Evolutionary conservation across 2,888 invertebrate species (phyloP).

Genomic region (Polydrusus cervinus): DNA sequence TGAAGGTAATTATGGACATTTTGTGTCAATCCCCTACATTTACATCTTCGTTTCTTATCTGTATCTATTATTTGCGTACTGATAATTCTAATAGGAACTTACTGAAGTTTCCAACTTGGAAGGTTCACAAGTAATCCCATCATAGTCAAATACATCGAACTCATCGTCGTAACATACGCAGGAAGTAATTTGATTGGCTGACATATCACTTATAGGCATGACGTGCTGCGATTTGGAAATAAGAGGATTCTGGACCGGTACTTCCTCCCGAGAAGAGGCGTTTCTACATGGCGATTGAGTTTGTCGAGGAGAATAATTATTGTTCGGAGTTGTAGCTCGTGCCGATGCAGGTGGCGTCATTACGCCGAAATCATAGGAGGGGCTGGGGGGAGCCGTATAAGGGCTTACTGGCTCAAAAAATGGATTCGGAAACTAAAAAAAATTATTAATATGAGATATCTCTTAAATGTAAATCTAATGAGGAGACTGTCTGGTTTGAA

Average conservation of each 20-base stretch:
- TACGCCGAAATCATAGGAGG: constrained; percentile 15
- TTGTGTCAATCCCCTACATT: too few relatives aligned
- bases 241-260: neutral
- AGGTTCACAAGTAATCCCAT: neutral
- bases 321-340: neutral
- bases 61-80: neutral
- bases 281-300: neutral
- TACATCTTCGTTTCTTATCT: too few relatives aligned
- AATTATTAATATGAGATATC: neutral
- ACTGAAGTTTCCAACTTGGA: neutral
- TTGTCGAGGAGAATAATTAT: neutral
- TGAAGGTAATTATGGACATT: too few relatives aligned
- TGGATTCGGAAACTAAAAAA: constrained; percentile 29
- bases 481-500: too few relatives aligned
- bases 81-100: neutral
- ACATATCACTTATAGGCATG: neutral
- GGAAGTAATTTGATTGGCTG: neutral
- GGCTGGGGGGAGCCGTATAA: constrained; percentile 22
- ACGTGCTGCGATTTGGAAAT: neutral
- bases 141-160: neutral
- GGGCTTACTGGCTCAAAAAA: constrained; percentile 32
- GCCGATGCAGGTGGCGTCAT: too few relatives aligned
- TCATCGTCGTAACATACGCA: too few relatives aligned
- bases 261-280: neutral
- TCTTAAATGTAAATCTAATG: too few relatives aligned